Conservation (phyloP, 2,797 vertebrate genomes). For the Emys orbicularis region DNA sequence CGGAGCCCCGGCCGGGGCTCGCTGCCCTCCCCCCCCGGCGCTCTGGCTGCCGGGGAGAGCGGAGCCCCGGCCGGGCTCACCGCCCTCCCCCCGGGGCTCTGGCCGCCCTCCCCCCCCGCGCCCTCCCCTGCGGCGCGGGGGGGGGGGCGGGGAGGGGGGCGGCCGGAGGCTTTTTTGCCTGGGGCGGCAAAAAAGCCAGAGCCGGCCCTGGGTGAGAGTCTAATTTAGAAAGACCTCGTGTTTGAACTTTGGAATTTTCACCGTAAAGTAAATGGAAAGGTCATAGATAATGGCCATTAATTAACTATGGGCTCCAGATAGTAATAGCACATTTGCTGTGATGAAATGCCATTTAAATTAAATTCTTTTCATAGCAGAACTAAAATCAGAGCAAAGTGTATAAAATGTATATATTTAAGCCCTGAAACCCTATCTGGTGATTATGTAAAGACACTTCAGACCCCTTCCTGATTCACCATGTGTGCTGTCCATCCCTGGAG, state of each 20-base stretch:
- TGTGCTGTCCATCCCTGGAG: too few relatives aligned
- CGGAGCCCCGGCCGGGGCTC: too few relatives aligned
- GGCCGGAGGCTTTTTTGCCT: too few relatives aligned
- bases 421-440: conserved; percentile 13
- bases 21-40: too few relatives aligned
- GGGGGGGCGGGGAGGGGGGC: too few relatives aligned
- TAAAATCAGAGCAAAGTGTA: background rate
- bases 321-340: background rate
- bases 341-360: conserved; percentile 30
- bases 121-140: too few relatives aligned
- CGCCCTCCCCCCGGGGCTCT: too few relatives aligned
- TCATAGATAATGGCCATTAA: conserved; percentile 16
- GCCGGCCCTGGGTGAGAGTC: background rate
- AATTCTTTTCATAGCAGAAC: conserved; percentile 1
- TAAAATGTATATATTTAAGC: conserved; percentile 27
- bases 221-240: background rate
- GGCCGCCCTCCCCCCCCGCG: too few relatives aligned
- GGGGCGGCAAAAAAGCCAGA: too few relatives aligned
- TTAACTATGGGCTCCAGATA: background rate
- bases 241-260: background rate
- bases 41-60: too few relatives aligned
- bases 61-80: too few relatives aligned
- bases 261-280: conserved; percentile 10
- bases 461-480: too few relatives aligned
- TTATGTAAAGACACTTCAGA: conserved; percentile 26